Evolutionary conservation across 2,888 invertebrate species (phyloP).

Genomic region (Parthenolecanium corni): DNA sequence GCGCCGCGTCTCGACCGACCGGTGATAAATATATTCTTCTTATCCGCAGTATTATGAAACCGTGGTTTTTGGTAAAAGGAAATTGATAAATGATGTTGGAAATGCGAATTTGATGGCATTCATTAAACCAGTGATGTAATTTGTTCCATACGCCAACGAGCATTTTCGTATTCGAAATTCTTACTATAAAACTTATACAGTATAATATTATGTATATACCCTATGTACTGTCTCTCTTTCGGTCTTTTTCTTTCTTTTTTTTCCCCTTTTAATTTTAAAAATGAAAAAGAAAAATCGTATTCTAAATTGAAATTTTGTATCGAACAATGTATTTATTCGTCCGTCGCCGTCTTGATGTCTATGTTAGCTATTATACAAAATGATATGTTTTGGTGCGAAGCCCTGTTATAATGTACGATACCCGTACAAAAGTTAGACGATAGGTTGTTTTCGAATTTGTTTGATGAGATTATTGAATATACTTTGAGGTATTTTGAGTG

Average conservation of each 20-base stretch:
- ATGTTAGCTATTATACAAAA: no score
- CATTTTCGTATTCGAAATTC: not conserved
- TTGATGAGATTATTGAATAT: no score
- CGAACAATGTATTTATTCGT: no score
- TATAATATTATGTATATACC: not conserved
- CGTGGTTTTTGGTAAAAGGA: conserved; percentile 23
- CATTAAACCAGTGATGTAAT: conserved; percentile 15
- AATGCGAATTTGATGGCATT: conserved; percentile 19
- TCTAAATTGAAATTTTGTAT: no score
- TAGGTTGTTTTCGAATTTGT: no score
- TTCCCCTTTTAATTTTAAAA: not conserved
- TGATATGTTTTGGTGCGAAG: no score
- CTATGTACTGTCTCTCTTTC: not conserved
- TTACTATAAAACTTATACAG: no score
- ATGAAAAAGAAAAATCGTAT: no score
- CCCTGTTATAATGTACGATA: no score
- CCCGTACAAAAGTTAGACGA: no score
- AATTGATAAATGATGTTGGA: conserved; percentile 26
- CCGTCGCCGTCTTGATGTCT: no score
- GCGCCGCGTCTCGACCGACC: conserved; percentile 7
- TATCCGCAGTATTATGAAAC: conserved; percentile 27
- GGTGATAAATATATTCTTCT: conserved; percentile 28
- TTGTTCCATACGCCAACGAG: not conserved
- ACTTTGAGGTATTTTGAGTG: no score
- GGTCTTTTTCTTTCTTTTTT: not conserved